Evolutionary conservation across 1,140 invertebrate genomes (phyloP).

Genomic region (Zaprionus gabonicus): DNA sequence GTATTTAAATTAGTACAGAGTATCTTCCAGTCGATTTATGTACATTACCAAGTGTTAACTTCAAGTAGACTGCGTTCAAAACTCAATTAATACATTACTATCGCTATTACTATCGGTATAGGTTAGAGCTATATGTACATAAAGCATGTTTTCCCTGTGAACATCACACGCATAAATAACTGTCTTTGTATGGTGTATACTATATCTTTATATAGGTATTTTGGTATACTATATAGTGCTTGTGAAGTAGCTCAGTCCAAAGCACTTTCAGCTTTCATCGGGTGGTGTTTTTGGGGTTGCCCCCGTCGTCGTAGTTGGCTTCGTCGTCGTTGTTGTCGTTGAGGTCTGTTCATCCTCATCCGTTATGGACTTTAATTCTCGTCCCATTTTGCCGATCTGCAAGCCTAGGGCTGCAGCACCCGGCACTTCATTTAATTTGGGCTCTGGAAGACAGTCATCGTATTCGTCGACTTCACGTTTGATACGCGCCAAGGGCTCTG

Average conservation of each 20-base stretch:
- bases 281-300: not conserved
- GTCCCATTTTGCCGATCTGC: conserved; percentile 69
- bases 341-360: conserved; percentile 56
- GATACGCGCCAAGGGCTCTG: conserved; percentile 19
- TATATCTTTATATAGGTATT: conserved; percentile 17
- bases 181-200: conserved; percentile 1
- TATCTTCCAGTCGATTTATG: conserved; percentile 8
- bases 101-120: conserved; percentile 13
- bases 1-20: not conserved
- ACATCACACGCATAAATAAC: conserved; percentile 12
- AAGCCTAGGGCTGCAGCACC: conserved; percentile 41
- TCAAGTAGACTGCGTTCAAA: conserved; percentile 11
- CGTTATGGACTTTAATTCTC: conserved; percentile 73
- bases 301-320: not conserved
- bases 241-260: conserved; percentile 5
- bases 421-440: conserved; percentile 51
- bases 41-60: conserved; percentile 23
- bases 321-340: conserved; percentile 7
- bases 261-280: conserved; percentile 13
- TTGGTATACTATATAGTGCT: conserved; percentile 20
- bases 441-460: conserved; percentile 65
- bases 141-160: conserved; percentile 38
- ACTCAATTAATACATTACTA: conserved; percentile 32
- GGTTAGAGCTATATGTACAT: conserved; percentile 48
- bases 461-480: conserved; percentile 52